phyloP scores from a whole-genome alignment of 2,113 vertebrate genomes.

The Trematocara nigrifrons region DNA sequence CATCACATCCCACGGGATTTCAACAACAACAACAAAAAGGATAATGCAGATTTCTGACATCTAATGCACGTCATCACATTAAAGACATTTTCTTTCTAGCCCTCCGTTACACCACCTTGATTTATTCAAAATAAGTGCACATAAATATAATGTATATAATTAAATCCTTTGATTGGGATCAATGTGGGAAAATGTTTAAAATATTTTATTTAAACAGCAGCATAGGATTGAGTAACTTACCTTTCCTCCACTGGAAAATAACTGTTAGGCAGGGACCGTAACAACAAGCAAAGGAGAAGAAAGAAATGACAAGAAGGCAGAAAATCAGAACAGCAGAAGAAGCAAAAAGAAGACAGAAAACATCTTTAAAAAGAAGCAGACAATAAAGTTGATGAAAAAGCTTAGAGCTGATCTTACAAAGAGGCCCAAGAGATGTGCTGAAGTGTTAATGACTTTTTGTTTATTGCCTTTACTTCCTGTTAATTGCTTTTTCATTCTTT shows the following conservation, averaged over 20 bases:
- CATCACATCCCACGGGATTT: neutral
- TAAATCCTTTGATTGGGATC: neutral
- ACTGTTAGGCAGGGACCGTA: slow-evolving; percentile 24
- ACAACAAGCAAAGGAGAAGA: slow-evolving; percentile 1
- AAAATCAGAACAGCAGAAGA: neutral
- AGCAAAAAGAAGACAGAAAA: neutral
- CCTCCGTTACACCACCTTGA: neutral
- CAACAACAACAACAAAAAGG: neutral
- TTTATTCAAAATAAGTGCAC: neutral
- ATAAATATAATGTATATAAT: neutral
- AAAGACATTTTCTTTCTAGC: neutral
- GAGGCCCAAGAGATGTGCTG: neutral
- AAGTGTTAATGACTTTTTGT: neutral
- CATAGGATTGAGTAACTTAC: slow-evolving; percentile 47
- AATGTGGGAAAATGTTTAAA: neutral
- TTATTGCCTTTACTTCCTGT: neutral
- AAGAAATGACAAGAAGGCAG: slow-evolving; percentile 7
- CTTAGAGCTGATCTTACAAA: neutral
- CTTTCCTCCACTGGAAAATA: slow-evolving; percentile 70
- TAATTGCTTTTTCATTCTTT: neutral
- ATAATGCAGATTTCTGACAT: neutral
- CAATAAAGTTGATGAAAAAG: neutral
- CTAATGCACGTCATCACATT: neutral
- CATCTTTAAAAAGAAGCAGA: neutral
- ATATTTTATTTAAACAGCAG: neutral